A percentile compares a stretch with the other conserved stretches of the same genome.
Conservation (phyloP, 2,888 invertebrate genomes). For the Macrophya alboannulata region DNA sequence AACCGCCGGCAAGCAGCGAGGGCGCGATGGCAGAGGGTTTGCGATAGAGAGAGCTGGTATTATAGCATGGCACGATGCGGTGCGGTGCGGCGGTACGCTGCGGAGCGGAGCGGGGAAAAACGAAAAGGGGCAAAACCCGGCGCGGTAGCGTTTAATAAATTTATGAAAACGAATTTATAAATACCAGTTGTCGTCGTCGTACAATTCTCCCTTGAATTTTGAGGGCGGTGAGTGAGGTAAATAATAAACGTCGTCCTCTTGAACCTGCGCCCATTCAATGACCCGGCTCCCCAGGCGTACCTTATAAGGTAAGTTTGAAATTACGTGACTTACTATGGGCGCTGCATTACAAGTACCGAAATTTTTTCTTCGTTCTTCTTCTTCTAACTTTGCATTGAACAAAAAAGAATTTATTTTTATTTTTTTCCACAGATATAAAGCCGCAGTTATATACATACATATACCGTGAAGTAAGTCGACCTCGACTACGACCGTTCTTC, state of each 20-base stretch:
- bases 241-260: constrained; percentile 47
- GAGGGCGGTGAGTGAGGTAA: constrained; percentile 28
- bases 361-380: not conserved
- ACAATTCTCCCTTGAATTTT: constrained; percentile 34
- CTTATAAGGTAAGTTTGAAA: not conserved
- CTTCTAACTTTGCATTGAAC: not conserved
- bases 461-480: not conserved
- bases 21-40: not conserved
- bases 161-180: constrained; percentile 56
- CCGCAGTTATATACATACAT: too few relatives aligned
- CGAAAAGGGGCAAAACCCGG: constrained; percentile 35
- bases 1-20: constrained; percentile 8
- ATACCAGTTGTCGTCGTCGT: constrained; percentile 45
- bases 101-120: not conserved
- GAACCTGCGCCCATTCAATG: constrained; percentile 24
- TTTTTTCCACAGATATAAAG: not conserved
- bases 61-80: not conserved
- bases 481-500: not conserved
- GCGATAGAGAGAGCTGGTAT: not conserved
- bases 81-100: not conserved
- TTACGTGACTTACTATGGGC: not conserved
- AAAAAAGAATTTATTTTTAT: not conserved
- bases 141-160: constrained; percentile 48
- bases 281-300: not conserved
- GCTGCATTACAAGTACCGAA: not conserved